Percentiles rank a stretch among this genome's conserved stretches.
phyloP scores from a whole-genome alignment of 2,888 invertebrate genomes.

The Cactoblastis cactorum region DNA sequence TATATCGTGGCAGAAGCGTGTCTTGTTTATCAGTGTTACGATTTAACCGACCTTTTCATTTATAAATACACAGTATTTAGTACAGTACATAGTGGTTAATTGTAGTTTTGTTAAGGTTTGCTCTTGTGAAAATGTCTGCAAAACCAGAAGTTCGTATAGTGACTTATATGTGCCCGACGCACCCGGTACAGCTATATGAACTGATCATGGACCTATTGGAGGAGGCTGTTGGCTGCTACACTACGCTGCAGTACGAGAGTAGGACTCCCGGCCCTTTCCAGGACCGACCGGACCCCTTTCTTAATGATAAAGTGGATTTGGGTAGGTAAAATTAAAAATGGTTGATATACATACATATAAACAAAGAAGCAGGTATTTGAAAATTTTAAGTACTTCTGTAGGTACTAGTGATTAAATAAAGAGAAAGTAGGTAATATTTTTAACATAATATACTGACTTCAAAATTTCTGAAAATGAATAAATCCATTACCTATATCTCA shows the following conservation, averaged over 20 bases:
- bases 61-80: slow-evolving; percentile 14
- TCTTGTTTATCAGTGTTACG: slow-evolving; percentile 27
- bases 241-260: slow-evolving; percentile 80
- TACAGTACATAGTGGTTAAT: no score
- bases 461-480: no score
- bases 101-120: slow-evolving; percentile 14
- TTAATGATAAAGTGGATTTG: slow-evolving; percentile 72
- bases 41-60: slow-evolving; percentile 15
- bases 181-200: slow-evolving; percentile 81
- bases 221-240: slow-evolving; percentile 62
- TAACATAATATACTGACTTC: no score
- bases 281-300: slow-evolving; percentile 78
- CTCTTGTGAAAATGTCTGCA: slow-evolving; percentile 44
- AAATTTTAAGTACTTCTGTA: no score
- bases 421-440: no score
- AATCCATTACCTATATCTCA: no score
- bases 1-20: slow-evolving; percentile 43
- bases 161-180: slow-evolving; percentile 81
- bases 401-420: no score
- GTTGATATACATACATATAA: not conserved
- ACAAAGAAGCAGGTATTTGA: not conserved
- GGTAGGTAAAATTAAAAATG: slow-evolving; percentile 54
- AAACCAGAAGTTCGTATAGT: slow-evolving; percentile 71
- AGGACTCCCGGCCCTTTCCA: slow-evolving; percentile 71
- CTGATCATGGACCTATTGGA: slow-evolving; percentile 77